A percentile compares a stretch with the other conserved stretches of the same genome.
Evolutionary conservation across 2,888 invertebrate species (phyloP).

Genomic region (Priocnemis perturbator): DNA sequence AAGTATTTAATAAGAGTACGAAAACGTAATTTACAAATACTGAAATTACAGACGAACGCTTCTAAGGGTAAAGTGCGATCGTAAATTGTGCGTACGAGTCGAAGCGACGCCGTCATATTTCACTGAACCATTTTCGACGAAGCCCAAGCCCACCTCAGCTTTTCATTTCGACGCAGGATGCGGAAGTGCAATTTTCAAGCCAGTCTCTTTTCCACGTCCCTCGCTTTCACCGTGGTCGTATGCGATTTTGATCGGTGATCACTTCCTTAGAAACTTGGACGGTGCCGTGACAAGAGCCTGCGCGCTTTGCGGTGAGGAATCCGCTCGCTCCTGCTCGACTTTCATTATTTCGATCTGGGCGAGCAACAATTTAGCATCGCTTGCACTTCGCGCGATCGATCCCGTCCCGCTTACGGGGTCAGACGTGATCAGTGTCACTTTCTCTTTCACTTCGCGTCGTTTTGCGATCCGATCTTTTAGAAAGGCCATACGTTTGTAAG

Average conservation of each 20-base stretch:
- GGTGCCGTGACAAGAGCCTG: background rate
- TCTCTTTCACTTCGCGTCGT: slow-evolving; percentile 45
- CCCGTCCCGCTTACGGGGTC: slow-evolving; percentile 15
- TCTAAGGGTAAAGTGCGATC: no score
- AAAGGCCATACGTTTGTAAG: background rate
- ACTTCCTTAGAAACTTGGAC: slow-evolving; percentile 46
- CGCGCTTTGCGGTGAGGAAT: slow-evolving; percentile 3
- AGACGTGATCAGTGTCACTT: slow-evolving; percentile 33
- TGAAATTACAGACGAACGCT: no score
- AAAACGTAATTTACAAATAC: no score
- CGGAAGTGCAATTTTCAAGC: no score
- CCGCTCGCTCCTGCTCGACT: slow-evolving; percentile 3
- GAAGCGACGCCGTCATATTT: no score
- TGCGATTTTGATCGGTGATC: slow-evolving; percentile 7
- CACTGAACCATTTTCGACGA: no score
- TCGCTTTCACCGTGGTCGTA: no score
- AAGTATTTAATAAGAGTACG: no score
- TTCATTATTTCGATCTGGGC: slow-evolving; percentile 1
- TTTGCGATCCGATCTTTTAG: slow-evolving; percentile 13
- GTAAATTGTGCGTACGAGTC: no score
- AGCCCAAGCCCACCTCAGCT: no score
- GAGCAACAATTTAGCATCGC: slow-evolving; percentile 18
- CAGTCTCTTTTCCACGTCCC: no score
- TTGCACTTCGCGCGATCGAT: slow-evolving; percentile 20
- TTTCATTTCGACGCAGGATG: no score